Evolutionary conservation across 2,113 vertebrate species (phyloP).

Genomic region (Stigmatopora argus): DNA sequence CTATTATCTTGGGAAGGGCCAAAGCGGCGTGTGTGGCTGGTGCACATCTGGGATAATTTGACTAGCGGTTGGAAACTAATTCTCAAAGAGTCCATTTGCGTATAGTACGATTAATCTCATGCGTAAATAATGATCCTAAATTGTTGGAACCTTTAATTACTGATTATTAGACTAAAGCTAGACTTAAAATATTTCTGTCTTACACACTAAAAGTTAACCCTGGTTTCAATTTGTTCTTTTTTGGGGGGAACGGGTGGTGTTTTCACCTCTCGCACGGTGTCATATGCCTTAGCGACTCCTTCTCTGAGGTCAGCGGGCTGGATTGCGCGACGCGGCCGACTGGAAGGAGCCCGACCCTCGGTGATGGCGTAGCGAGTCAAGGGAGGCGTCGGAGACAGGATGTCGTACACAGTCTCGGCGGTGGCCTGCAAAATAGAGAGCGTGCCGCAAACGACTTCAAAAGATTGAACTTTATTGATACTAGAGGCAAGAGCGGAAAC

Average conservation of each 20-base stretch:
- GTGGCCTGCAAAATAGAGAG: slow-evolving; percentile 71
- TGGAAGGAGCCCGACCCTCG: slow-evolving; percentile 69
- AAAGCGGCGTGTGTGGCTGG: too few relatives aligned
- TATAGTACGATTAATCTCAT: too few relatives aligned
- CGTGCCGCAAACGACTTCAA: not conserved
- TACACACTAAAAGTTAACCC: too few relatives aligned
- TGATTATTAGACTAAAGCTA: too few relatives aligned
- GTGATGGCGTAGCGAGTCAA: slow-evolving; percentile 73
- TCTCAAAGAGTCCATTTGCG: too few relatives aligned
- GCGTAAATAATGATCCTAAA: too few relatives aligned
- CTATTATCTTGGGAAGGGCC: too few relatives aligned
- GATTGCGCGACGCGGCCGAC: slow-evolving; percentile 69
- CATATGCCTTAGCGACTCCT: slow-evolving; percentile 87
- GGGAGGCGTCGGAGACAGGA: slow-evolving; percentile 83
- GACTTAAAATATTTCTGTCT: too few relatives aligned
- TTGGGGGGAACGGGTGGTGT: too few relatives aligned
- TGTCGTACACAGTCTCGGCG: slow-evolving; percentile 89
- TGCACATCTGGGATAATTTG: too few relatives aligned
- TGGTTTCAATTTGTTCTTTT: not conserved
- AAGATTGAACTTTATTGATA: not conserved
- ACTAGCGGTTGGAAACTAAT: too few relatives aligned
- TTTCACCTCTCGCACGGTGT: slow-evolving; percentile 82
- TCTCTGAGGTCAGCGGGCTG: slow-evolving; percentile 87
- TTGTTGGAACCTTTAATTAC: too few relatives aligned
- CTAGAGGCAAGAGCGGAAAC: not conserved